phyloP scores from a whole-genome alignment of 2,113 vertebrate genomes.

The Synodontis membranacea region DNA sequence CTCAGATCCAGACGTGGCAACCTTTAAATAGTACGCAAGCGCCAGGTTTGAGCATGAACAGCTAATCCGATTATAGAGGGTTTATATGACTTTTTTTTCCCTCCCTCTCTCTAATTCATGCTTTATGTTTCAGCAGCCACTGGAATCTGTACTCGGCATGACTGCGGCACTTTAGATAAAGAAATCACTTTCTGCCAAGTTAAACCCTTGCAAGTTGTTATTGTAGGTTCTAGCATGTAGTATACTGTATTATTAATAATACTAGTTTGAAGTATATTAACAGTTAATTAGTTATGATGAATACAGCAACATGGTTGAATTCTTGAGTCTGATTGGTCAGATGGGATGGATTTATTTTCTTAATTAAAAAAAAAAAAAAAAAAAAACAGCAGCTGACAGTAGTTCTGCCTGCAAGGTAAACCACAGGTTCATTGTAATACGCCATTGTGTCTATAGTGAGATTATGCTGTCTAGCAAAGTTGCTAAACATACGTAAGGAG shows the following conservation, averaged over 20 bases:
- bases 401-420: neutral
- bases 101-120: neutral
- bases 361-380: too few species aligned
- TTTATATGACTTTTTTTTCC: conserved; percentile 38
- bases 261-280: neutral
- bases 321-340: neutral
- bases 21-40: conserved; percentile 55
- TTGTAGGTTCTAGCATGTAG: neutral
- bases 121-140: neutral
- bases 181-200: neutral
- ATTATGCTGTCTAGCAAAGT: neutral
- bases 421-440: neutral
- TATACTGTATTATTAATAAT: neutral
- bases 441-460: neutral
- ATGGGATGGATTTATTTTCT: neutral
- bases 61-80: conserved; percentile 55
- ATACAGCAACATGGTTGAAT: neutral
- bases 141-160: neutral
- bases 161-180: neutral
- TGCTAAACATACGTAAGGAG: neutral
- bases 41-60: conserved; percentile 58
- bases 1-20: conserved; percentile 44
- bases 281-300: neutral
- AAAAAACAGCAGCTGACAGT: neutral
- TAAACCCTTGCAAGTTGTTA: neutral